A percentile compares a stretch with the other conserved stretches of the same genome.
phyloP scores from a whole-genome alignment of 2,888 invertebrate genomes.

The Drosophila diplacantha region DNA sequence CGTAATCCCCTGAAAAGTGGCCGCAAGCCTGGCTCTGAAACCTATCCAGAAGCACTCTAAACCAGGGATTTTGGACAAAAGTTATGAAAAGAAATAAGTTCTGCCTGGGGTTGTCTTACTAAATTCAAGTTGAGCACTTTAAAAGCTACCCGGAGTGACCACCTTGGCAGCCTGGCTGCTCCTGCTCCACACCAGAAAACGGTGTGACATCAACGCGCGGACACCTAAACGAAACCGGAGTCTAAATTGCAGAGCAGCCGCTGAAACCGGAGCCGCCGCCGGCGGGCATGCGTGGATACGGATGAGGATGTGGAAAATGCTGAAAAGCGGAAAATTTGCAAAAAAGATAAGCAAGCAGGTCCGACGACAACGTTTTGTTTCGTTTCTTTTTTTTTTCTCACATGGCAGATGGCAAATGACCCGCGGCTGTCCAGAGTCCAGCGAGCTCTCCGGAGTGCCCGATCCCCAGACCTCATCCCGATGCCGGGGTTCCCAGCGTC shows the following conservation, averaged over 20 bases:
- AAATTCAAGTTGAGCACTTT: slow-evolving; percentile 7
- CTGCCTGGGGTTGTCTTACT: background rate
- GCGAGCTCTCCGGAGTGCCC: background rate
- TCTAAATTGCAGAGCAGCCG: slow-evolving; percentile 20
- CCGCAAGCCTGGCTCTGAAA: background rate
- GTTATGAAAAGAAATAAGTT: slow-evolving; percentile 7
- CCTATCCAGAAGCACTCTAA: background rate
- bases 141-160: slow-evolving; percentile 4
- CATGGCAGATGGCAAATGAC: slow-evolving; percentile 25
- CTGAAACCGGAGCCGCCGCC: slow-evolving; percentile 15
- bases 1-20: background rate
- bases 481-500: background rate
- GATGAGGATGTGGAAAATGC: slow-evolving; percentile 9
- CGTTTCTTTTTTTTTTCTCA: slow-evolving; percentile 6
- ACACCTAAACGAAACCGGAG: slow-evolving; percentile 30
- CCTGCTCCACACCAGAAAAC: background rate
- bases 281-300: slow-evolving; percentile 31
- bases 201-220: slow-evolving; percentile 17
- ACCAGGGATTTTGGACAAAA: background rate
- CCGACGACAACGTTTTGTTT: slow-evolving; percentile 19
- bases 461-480: background rate
- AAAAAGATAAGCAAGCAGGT: background rate
- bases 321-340: slow-evolving; percentile 14
- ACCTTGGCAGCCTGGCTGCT: slow-evolving; percentile 3
- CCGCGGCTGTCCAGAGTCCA: slow-evolving; percentile 30